Percentiles rank a stretch among this genome's conserved stretches.
Evolutionary conservation across 1,140 invertebrate genomes (phyloP).

Genomic region (Branchinecta lynchi): DNA sequence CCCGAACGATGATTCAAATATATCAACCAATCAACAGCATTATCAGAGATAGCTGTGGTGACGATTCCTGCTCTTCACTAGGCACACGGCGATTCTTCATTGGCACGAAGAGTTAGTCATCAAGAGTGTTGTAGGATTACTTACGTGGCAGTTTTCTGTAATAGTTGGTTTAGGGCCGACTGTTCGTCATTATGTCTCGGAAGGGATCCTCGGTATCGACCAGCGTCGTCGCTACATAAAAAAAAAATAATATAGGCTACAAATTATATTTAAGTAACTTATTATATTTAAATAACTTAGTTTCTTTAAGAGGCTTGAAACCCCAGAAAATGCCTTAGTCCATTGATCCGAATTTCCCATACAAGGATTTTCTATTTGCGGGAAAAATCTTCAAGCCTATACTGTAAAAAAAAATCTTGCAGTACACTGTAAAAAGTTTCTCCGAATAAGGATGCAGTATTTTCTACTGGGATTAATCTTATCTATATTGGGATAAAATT

Average conservation of each 20-base stretch:
- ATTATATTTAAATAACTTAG: neutral
- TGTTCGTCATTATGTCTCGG: constrained; percentile 71
- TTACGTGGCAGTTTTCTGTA: constrained; percentile 75
- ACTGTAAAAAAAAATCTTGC: too few species aligned
- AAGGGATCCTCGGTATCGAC: constrained; percentile 43
- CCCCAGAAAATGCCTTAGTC: neutral
- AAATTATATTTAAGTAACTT: too few species aligned
- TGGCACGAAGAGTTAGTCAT: too few species aligned
- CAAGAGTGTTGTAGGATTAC: constrained; percentile 32
- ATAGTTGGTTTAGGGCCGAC: constrained; percentile 64
- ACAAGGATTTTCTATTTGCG: neutral
- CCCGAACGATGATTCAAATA: too few species aligned
- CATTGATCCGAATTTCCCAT: neutral
- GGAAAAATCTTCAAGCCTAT: neutral
- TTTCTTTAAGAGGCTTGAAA: neutral
- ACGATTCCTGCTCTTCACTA: too few species aligned
- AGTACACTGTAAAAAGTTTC: too few species aligned
- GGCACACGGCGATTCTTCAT: too few species aligned
- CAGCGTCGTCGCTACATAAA: constrained; percentile 44
- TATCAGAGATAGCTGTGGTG: too few species aligned
- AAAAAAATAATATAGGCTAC: constrained; percentile 20
- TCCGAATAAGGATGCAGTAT: too few species aligned
- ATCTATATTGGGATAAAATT: too few species aligned
- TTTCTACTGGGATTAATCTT: too few species aligned
- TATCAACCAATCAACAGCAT: too few species aligned